Evolutionary conservation across 2,888 invertebrate genomes (phyloP), one percentile per base, ranked within the genome.

Genomic region (Drosophila rellima): DNA sequence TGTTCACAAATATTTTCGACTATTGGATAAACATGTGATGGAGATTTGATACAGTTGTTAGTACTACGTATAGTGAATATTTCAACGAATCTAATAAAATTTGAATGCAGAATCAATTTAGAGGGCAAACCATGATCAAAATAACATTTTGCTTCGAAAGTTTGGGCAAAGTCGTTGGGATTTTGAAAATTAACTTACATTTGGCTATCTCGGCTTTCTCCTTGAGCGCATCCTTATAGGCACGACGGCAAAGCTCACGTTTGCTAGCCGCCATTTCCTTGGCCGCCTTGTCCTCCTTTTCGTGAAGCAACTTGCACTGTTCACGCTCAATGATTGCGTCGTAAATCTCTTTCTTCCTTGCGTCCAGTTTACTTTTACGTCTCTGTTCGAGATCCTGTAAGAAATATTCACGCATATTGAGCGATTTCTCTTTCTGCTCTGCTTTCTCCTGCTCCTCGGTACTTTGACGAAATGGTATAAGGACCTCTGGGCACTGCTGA

Each of bases 1-100:
- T n/a, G n/a, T 2, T 87, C 78, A 35, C 70, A 69, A 13, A 82
- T 80, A 1, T 33, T 37, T 11, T 84, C 78, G 18, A 70, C 85
- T 85, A 18, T 45, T 8, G 29, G 11, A 2, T 3, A 33, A 15
- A 11, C 8, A 0, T 18, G 8, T 1, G 11, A 42, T 17, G 8
- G 10, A 37, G 18, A 17, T 11, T 17, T 7, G 3, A 4, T 5
- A 44, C 0, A 3, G 7, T 1, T 23, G 17, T 47, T 1, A 3
- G 8, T 7, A n/a, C n/a, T n/a, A n/a, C n/a, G n/a, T n/a, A n/a
- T n/a, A n/a, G n/a, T n/a, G n/a, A n/a, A n/a, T n/a, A n/a, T n/a
- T n/a, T n/a, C n/a, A n/a, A n/a, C n/a, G n/a, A n/a, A n/a, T n/a
- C n/a, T n/a, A n/a, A n/a, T n/a, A n/a, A n/a, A n/a, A n/a, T n/a